Base-by-base conservation (phyloP, 2,113 vertebrate species). In the Puffinus mauretanicus region DNA sequence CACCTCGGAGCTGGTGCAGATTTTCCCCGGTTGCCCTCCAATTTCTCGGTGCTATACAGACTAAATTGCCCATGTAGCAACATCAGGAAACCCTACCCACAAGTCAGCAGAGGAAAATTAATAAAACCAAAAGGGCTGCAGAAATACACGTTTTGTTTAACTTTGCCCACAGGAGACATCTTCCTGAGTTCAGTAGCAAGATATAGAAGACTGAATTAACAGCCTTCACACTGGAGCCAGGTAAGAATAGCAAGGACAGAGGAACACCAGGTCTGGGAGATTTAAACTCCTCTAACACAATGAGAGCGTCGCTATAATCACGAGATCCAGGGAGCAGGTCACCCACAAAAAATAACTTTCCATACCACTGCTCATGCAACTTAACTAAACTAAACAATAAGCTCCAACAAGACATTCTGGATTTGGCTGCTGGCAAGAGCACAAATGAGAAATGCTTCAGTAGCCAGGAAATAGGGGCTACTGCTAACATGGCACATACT, bases 401-500 rank as follows among this genome's bases (percentile, higher is more conserved):
- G 67, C 65, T 86, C 57, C 78, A 91, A 47, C 0, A 64, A 84
- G 83, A 86, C 77, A 88, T 93, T 67, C 87, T 91, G 90, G 49
- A 94, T 83, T 86, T 95, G 76, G 81, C 93, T 94, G 60, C 94
- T 89, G 93, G 91, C 91, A 93, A 94, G 93, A 91, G 52, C 77
- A 86, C 55, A 91, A 92, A 93, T 61, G 82, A 95, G 79, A 96
- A 94, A 88, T 88, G 84, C 70, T 90, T 79, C 77, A 71, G 89
- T 60, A 88, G 77, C 72, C 17, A 16, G 88, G 82, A 84, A 94
- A 93, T 61, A 91, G 0, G 42, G 79, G 58, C 52, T 83, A 83
- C 66, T 1, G 7, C 71, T 95, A 91, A 61, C 44, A 83, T 7
- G 15, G 54, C 72, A 61, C 44, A 64, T 14, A 72, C 7, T 26